Percentiles rank a stretch among this genome's conserved stretches.
These are phyloP conservation scores for Marasmarcha lunaedactyla DNA, from an alignment of 2,888 invertebrate genomes.

Conservation along the genomic window DNA sequence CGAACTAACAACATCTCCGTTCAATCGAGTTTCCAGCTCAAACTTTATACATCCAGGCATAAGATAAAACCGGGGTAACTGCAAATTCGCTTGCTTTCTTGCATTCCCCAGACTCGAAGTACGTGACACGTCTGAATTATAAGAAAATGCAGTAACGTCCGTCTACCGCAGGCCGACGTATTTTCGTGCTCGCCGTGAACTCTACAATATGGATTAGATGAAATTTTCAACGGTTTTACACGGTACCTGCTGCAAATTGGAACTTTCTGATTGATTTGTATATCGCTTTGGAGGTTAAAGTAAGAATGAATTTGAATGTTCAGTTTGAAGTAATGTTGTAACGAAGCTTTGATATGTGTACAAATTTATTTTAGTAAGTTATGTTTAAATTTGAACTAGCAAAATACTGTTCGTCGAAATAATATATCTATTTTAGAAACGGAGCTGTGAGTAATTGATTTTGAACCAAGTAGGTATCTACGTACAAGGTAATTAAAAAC, in stretches of 20 bases:
- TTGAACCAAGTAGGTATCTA: too few species aligned
- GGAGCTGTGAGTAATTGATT: too few species aligned
- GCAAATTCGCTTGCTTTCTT: slow-evolving; percentile 60
- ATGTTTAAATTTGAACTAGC: too few species aligned
- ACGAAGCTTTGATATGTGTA: too few species aligned
- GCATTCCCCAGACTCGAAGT: slow-evolving; percentile 42
- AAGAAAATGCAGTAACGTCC: slow-evolving; percentile 66
- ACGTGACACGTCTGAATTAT: slow-evolving; percentile 68
- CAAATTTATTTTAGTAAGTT: too few species aligned
- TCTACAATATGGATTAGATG: slow-evolving; percentile 37
- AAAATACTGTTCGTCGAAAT: too few species aligned
- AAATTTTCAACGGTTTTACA: slow-evolving; percentile 21
- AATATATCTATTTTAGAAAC: too few species aligned
- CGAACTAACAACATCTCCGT: slow-evolving; percentile 21
- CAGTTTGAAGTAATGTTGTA: too few species aligned
- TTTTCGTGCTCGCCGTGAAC: slow-evolving; percentile 43
- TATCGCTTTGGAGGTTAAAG: too few species aligned
- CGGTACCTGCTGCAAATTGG: slow-evolving; percentile 8
- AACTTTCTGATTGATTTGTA: background rate
- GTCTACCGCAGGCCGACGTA: slow-evolving; percentile 36
- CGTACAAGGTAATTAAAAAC: too few species aligned
- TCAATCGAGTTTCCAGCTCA: slow-evolving; percentile 52
- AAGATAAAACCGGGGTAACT: slow-evolving; percentile 60
- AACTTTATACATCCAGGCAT: slow-evolving; percentile 45
- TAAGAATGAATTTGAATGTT: too few species aligned